These are phyloP conservation scores for Athene noctua DNA, from an alignment of 2,113 vertebrate species.

Conservation along the genomic window DNA sequence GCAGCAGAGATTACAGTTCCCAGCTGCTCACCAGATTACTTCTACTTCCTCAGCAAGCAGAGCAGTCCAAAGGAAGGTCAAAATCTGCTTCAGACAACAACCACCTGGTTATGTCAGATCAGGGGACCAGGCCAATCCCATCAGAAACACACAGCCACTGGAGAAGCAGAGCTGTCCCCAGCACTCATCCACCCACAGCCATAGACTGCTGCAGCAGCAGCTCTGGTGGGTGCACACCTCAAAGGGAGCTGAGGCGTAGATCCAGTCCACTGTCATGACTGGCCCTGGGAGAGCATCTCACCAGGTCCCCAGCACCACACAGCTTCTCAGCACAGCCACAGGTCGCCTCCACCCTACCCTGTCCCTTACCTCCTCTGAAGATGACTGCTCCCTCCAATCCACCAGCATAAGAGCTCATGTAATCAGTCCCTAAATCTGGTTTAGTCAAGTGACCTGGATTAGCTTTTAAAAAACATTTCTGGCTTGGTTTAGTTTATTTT, in stretches of 20 bases:
- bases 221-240: not conserved
- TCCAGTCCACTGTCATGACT: not conserved
- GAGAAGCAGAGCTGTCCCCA: not conserved
- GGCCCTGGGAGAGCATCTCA: not conserved
- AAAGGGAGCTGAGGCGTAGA: not conserved
- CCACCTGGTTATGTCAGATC: not conserved
- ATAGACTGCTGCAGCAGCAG: accelerated
- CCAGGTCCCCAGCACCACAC: not conserved
- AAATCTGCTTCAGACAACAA: not conserved
- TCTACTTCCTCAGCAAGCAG: not conserved
- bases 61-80: not conserved
- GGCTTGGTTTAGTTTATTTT: not conserved
- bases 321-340: not conserved
- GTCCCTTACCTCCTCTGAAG: not conserved
- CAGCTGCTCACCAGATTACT: not conserved
- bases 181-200: accelerated
- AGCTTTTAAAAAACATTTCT: not conserved
- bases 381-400: not conserved
- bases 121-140: not conserved
- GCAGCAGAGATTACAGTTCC: not conserved
- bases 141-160: accelerated
- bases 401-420: not conserved
- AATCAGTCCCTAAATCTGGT: not conserved
- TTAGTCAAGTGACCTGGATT: not conserved
- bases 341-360: not conserved